Percentiles rank a stretch among this genome's conserved stretches.
Conservation (phyloP, 2,888 invertebrate species). For the Synergus umbraculus region DNA sequence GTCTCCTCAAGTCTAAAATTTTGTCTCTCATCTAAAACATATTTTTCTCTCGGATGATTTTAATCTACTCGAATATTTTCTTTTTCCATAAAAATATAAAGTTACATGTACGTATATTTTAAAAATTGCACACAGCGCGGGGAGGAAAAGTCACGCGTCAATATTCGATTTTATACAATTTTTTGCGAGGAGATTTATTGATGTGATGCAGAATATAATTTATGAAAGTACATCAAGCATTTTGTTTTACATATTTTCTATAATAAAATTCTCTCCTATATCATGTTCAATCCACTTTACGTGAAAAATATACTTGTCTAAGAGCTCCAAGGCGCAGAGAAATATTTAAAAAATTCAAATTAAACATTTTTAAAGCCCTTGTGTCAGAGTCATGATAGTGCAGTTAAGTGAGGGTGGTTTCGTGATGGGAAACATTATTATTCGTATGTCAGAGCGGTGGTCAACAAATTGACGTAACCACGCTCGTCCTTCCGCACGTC, state of each 20-base stretch:
- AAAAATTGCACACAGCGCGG: too few species aligned
- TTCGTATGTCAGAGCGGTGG: not conserved
- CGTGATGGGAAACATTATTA: not conserved
- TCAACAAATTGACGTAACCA: slow-evolving; percentile 20
- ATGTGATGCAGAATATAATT: not conserved
- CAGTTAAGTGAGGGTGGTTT: not conserved
- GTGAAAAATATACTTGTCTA: not conserved
- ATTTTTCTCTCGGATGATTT: too few species aligned
- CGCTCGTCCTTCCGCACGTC: not conserved
- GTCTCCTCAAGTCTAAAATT: too few species aligned
- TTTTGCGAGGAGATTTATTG: too few species aligned
- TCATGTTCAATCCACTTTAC: not conserved
- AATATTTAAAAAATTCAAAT: not conserved
- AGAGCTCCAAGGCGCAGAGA: not conserved
- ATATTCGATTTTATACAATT: too few species aligned
- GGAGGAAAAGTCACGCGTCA: too few species aligned
- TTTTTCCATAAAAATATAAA: too few species aligned
- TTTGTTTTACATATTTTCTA: not conserved
- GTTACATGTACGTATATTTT: too few species aligned
- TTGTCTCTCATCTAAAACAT: too few species aligned
- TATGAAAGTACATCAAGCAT: not conserved
- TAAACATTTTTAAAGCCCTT: not conserved
- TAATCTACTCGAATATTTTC: too few species aligned
- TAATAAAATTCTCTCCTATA: not conserved
- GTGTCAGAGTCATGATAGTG: not conserved